These are phyloP conservation scores for Myotis yumanensis DNA, from an alignment of 2,113 vertebrate species.

Conservation along the genomic window DNA sequence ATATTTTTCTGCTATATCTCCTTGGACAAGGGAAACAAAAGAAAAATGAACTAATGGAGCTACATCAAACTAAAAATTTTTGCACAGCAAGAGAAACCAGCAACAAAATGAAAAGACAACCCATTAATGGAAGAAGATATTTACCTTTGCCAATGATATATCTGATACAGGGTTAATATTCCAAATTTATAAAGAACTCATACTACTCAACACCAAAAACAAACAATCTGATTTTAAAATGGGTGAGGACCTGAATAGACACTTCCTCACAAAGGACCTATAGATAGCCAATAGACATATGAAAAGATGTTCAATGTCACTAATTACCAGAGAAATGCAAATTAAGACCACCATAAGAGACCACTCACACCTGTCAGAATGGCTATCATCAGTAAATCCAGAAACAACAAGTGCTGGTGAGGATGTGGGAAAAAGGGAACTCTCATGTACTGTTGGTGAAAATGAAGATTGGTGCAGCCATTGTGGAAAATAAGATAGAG, in stretches of 20 bases:
- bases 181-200: not conserved
- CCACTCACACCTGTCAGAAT: not conserved
- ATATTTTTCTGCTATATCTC: not conserved
- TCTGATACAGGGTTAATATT: not conserved
- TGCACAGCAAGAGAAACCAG: not conserved
- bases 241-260: not conserved
- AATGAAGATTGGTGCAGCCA: not conserved
- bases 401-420: not conserved
- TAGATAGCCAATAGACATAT: not conserved
- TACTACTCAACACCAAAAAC: not conserved
- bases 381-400: not conserved
- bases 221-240: not conserved
- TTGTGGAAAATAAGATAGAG: not conserved
- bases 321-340: not conserved
- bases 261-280: not conserved
- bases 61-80: not conserved
- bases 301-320: not conserved
- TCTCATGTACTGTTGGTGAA: not conserved
- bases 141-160: not conserved
- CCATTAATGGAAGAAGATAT: not conserved
- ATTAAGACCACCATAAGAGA: not conserved
- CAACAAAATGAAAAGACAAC: not conserved
- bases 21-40: not conserved
- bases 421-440: not conserved
- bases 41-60: not conserved